A percentile compares a stretch with the other conserved stretches of the same genome.
phyloP scores from a whole-genome alignment of 37 sponge, comb jelly and placozoan species.

The Beroe forskalii region DNA sequence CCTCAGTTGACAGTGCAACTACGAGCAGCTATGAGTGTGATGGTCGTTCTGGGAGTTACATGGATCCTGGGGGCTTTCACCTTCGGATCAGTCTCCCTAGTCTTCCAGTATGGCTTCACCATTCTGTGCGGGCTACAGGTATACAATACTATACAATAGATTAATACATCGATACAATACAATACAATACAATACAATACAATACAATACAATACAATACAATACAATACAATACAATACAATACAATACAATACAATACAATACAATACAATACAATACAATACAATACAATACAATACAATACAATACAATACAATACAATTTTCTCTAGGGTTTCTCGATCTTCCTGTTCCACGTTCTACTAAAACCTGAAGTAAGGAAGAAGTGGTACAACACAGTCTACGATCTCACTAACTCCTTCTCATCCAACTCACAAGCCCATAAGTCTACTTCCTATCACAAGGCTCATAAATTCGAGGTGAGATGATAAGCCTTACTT shows the following conservation, averaged over 20 bases:
- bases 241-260: too few species aligned
- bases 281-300: too few species aligned
- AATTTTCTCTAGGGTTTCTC: constrained; percentile 19
- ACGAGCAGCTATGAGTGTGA: background rate
- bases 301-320: too few species aligned
- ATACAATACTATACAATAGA: too few species aligned
- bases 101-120: constrained; percentile 33
- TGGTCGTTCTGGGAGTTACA: constrained; percentile 22
- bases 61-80: constrained; percentile 26
- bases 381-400: constrained; percentile 53
- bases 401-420: constrained; percentile 10
- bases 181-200: too few species aligned
- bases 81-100: background rate
- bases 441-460: constrained; percentile 17
- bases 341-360: constrained; percentile 47
- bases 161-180: too few species aligned
- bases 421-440: constrained; percentile 30
- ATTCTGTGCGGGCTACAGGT: constrained; percentile 30
- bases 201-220: too few species aligned
- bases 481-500: too few species aligned
- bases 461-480: constrained; percentile 38
- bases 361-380: constrained; percentile 37
- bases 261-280: too few species aligned
- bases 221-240: too few species aligned
- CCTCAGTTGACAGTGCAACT: constrained; percentile 13